Base-by-base conservation (phyloP, 2,797 vertebrate species). In the Carapus acus region DNA sequence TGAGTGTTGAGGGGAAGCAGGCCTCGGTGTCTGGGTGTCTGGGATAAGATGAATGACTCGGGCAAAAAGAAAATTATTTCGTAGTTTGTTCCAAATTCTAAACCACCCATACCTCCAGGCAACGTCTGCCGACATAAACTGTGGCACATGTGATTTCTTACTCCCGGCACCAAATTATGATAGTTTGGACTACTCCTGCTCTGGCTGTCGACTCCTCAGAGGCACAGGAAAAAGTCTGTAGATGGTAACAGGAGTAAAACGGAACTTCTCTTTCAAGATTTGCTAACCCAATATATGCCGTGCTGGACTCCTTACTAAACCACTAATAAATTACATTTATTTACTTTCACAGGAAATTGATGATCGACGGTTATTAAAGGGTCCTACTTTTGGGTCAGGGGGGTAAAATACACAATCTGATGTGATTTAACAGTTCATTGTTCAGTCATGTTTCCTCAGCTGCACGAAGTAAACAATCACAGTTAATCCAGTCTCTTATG, bases 61-160 rank as follows among this genome's bases (percentile, higher is more conserved):
- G 29, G 71, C 45, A 44, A 67, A 52, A 66, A 80, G 83, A 87
- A 84, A 88, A 86, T 79, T 63, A 85, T 86, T 86, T 83, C 48
- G 58, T 66, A 76, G 75, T 82, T 84, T 79, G 71, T 79, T 84
- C 74, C 77, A 79, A 83, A 83, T 80, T 74, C 73, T 67, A 70
- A 79, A 77, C 24, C 71, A 78, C 79, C 45, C 68, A 19, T 70
- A 50, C 67, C 84, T 81, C 57, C 62, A 65, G 81, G 83, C 82
- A 62, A 86, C 36, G 14, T 23, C 74, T 69, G 75, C 56, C 63
- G 69, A 77, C 74, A 76, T 84, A 83, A 86, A 84, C 81, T 83
- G 80, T 86, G 84, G 79, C 84, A 84, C 69, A 67, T 86, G 85
- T 80, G 77, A 83, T 87, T 84, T 82, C 67, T 83, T 81, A 74